Evolutionary conservation across 1,140 invertebrate genomes (phyloP).

Genomic region (Drosophila simulans): DNA sequence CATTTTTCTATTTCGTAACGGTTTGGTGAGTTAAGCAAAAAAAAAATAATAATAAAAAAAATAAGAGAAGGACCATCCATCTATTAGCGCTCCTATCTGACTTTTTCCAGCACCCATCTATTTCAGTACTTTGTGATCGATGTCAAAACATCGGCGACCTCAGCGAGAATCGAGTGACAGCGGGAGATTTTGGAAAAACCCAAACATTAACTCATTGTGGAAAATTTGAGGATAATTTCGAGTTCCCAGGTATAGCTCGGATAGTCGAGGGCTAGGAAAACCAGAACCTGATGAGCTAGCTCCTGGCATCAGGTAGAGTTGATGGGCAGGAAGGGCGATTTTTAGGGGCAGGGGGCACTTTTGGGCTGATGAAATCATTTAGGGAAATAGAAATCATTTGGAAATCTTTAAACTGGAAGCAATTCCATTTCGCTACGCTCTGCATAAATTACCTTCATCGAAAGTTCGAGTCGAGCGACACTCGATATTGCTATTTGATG

Average conservation of each 20-base stretch:
- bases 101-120: constrained; percentile 15
- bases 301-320: constrained; percentile 48
- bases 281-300: constrained; percentile 29
- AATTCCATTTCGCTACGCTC: constrained; percentile 35
- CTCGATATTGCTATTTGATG: constrained; percentile 21
- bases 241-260: constrained; percentile 3
- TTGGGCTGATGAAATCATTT: constrained; percentile 75
- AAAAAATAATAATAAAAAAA: background rate
- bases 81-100: constrained; percentile 14
- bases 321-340: constrained; percentile 8
- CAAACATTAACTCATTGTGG: constrained; percentile 66
- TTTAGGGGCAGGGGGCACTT: constrained; percentile 36
- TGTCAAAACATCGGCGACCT: constrained; percentile 58
- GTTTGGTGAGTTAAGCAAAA: background rate
- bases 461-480: constrained; percentile 23
- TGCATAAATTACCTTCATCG: constrained; percentile 69
- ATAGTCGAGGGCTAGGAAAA: constrained; percentile 6
- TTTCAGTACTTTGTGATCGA: constrained; percentile 36
- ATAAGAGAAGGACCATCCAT: constrained; percentile 10
- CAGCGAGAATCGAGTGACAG: constrained; percentile 13
- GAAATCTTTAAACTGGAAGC: no score
- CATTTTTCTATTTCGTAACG: no score
- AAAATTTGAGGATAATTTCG: constrained; percentile 73
- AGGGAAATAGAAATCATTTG: no score
- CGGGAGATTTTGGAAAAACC: constrained; percentile 55